A percentile compares a stretch with the other conserved stretches of the same genome.
phyloP scores from a whole-genome alignment of 1,140 invertebrate genomes.

The Saccostrea glomerata region DNA sequence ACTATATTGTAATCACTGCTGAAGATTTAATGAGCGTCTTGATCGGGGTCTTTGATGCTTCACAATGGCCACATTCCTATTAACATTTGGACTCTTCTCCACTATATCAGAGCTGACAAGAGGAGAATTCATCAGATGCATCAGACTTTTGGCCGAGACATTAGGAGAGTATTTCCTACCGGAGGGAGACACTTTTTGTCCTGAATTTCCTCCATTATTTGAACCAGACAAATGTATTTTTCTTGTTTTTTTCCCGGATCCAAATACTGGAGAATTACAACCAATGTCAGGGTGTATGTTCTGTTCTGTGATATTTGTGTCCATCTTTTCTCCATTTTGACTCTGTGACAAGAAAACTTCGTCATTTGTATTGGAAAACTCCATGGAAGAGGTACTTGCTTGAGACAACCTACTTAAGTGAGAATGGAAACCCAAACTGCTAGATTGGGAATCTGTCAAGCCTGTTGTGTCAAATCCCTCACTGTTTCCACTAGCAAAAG shows the following conservation, averaged over 20 bases:
- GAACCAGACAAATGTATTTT: not conserved
- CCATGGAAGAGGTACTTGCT: constrained; percentile 49
- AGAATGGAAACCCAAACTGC: not conserved
- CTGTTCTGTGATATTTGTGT: not conserved
- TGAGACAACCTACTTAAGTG: constrained; percentile 44
- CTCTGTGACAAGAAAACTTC: constrained; percentile 61
- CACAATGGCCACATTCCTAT: constrained; percentile 40
- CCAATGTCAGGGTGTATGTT: not conserved
- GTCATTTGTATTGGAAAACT: constrained; percentile 63
- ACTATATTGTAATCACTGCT: constrained; percentile 46
- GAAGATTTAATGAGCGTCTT: constrained; percentile 61
- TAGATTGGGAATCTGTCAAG: constrained; percentile 43
- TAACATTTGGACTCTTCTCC: constrained; percentile 30
- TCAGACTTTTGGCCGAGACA: constrained; percentile 67
- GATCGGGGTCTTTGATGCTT: constrained; percentile 48
- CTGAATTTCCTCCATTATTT: not conserved
- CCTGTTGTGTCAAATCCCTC: constrained; percentile 48
- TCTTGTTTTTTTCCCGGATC: constrained; percentile 48
- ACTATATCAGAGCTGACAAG: constrained; percentile 54
- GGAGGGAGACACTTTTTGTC: constrained; percentile 49
- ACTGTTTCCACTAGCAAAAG: constrained; percentile 27
- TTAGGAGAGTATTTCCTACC: constrained; percentile 65
- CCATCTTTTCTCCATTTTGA: not conserved
- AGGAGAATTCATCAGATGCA: constrained; percentile 71
- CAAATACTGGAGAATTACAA: constrained; percentile 60